A percentile compares a stretch with the other conserved stretches of the same genome.
These are phyloP conservation scores for Paratrypauchen microcephalus DNA, from an alignment of 2,797 vertebrate genomes.

Conservation along the genomic window DNA sequence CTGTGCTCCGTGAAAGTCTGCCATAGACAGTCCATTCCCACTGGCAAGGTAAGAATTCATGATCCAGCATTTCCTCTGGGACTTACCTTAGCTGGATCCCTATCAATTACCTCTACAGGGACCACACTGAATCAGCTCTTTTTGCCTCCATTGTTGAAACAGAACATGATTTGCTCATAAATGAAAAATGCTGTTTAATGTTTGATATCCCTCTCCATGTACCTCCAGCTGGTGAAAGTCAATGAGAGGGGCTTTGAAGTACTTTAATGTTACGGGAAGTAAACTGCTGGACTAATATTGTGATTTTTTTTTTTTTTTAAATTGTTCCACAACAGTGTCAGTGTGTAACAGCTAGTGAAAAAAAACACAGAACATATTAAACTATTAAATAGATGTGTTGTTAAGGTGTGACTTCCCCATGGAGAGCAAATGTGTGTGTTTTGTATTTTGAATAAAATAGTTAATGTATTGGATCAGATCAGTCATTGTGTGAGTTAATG, in stretches of 20 bases:
- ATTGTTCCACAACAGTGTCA: constrained; percentile 22
- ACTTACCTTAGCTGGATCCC: constrained; percentile 60
- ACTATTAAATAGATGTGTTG: constrained; percentile 15
- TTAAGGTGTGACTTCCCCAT: not conserved
- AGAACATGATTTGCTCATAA: constrained; percentile 76
- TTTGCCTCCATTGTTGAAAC: constrained; percentile 71
- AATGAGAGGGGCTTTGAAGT: constrained; percentile 59
- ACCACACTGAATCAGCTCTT: constrained; percentile 76
- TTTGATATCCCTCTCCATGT: constrained; percentile 62
- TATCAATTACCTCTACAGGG: constrained; percentile 78
- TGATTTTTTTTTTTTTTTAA: constrained; percentile 20
- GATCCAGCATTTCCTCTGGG: constrained; percentile 69
- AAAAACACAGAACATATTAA: constrained; percentile 14
- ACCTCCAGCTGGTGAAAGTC: constrained; percentile 52
- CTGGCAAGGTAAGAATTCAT: constrained; percentile 66
- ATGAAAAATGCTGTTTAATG: constrained; percentile 80
- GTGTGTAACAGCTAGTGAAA: constrained; percentile 9
- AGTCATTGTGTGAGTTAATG: too few species aligned
- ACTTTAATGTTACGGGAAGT: constrained; percentile 47
- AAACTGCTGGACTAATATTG: constrained; percentile 49
- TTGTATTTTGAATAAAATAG: not conserved
- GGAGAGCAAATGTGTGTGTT: not conserved
- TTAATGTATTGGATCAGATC: too few species aligned
- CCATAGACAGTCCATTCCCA: constrained; percentile 60
- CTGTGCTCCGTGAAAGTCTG: constrained; percentile 37